phyloP scores from a whole-genome alignment of 1,140 invertebrate species.

The Dryas iulia region DNA sequence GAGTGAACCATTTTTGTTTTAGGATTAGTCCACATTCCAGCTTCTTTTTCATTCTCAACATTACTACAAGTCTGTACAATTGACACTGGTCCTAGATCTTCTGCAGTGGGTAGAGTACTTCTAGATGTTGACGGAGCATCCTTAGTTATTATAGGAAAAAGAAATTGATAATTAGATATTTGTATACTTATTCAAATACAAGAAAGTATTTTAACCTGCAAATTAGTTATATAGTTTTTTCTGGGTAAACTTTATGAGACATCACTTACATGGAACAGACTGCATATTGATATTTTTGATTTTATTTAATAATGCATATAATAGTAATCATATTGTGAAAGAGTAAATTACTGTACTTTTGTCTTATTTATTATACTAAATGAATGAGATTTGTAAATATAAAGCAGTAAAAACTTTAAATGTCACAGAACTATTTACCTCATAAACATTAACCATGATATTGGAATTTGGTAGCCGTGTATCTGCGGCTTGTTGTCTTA shows the following conservation, averaged over 20 bases:
- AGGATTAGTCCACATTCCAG: slow-evolving; percentile 78
- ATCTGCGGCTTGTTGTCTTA: slow-evolving; percentile 58
- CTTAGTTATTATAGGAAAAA: slow-evolving; percentile 44
- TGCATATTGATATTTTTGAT: no score
- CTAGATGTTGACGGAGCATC: slow-evolving; percentile 70
- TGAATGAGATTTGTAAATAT: no score
- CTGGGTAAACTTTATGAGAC: no score
- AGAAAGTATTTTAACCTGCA: no score
- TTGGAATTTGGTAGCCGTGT: slow-evolving; percentile 62
- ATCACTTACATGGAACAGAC: no score
- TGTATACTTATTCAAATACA: no score
- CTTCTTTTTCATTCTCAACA: slow-evolving; percentile 75
- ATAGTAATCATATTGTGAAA: no score
- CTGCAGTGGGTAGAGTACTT: slow-evolving; percentile 44
- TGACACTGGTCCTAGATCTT: slow-evolving; percentile 64
- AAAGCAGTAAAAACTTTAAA: neutral
- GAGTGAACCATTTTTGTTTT: slow-evolving; percentile 74
- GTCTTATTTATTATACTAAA: no score
- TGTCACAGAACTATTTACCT: slow-evolving; percentile 48
- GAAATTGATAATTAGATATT: no score
- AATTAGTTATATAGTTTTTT: no score
- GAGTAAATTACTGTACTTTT: no score
- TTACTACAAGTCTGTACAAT: slow-evolving; percentile 65
- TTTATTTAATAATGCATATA: no score
- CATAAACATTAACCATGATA: slow-evolving; percentile 74